Percentiles rank a stretch among this genome's conserved stretches.
Evolutionary conservation across 2,888 invertebrate species (phyloP).

Genomic region (Baronia brevicornis): DNA sequence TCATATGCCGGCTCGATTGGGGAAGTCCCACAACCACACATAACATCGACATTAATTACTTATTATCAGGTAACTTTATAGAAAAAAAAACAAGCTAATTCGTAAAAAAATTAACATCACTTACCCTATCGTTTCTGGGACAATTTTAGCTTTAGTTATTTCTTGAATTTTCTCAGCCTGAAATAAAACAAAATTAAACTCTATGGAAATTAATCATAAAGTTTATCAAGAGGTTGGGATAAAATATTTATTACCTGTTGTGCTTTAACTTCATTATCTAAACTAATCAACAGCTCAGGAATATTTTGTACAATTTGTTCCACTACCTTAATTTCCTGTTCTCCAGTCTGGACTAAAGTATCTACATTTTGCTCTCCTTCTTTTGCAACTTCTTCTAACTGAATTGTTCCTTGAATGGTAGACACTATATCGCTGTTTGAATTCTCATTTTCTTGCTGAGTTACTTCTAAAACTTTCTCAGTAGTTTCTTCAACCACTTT

Average conservation of each 20-base stretch:
- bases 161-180: slow-evolving; percentile 25
- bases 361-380: slow-evolving; percentile 12
- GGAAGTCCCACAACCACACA: too few relatives aligned
- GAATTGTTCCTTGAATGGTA: slow-evolving; percentile 6
- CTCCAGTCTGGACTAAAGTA: slow-evolving; percentile 15
- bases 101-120: too few relatives aligned
- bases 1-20: too few relatives aligned
- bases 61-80: too few relatives aligned
- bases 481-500: slow-evolving; percentile 4
- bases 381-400: slow-evolving; percentile 15
- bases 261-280: slow-evolving; percentile 44
- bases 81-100: too few relatives aligned
- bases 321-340: slow-evolving; percentile 21
- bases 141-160: slow-evolving; percentile 26
- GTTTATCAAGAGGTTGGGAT: neutral
- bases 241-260: slow-evolving; percentile 35
- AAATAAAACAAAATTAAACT: slow-evolving; percentile 8
- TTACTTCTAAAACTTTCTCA: slow-evolving; percentile 11
- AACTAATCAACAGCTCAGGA: slow-evolving; percentile 40
- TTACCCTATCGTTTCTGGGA: slow-evolving; percentile 37
- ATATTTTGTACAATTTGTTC: slow-evolving; percentile 40
- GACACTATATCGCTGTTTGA: slow-evolving; percentile 18
- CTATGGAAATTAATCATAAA: neutral
- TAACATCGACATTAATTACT: too few relatives aligned
- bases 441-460: slow-evolving; percentile 19